These are phyloP conservation scores for Unio pictorum DNA, from an alignment of 2,888 invertebrate genomes.

Conservation along the genomic window DNA sequence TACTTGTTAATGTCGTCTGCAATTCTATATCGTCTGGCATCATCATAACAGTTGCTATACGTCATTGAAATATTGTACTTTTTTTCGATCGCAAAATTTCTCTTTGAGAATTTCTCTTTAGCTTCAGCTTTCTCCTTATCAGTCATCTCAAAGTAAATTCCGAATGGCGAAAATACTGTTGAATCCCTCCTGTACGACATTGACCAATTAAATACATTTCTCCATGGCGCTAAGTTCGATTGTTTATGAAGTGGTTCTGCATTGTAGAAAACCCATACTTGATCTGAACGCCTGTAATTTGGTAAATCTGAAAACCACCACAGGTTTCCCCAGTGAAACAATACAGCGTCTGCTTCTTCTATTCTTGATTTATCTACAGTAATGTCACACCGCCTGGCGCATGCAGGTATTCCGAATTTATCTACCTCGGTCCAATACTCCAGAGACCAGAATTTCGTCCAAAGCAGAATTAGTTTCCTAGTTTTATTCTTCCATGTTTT, in stretches of 20 bases:
- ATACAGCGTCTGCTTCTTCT: slow-evolving; percentile 5
- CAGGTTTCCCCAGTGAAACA: slow-evolving; percentile 7
- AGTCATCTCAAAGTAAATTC: background rate
- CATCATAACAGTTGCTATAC: slow-evolving; percentile 4
- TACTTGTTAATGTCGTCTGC: slow-evolving; percentile 3
- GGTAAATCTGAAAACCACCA: slow-evolving; percentile 5
- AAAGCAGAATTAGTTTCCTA: slow-evolving; percentile 5
- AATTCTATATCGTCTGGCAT: slow-evolving; percentile 4
- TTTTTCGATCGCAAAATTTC: slow-evolving; percentile 6
- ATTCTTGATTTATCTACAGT: slow-evolving; percentile 3
- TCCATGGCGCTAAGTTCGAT: slow-evolving; percentile 3
- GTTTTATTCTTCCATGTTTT: slow-evolving; percentile 3
- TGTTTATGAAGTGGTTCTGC: slow-evolving; percentile 5
- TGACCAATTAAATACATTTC: slow-evolving; percentile 4
- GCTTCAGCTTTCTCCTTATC: background rate
- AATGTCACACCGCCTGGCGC: slow-evolving; percentile 3
- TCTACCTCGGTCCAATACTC: slow-evolving; percentile 5
- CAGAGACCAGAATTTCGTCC: slow-evolving; percentile 1
- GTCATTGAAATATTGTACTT: slow-evolving; percentile 5
- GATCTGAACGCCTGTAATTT: slow-evolving; percentile 2
- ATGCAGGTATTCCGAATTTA: slow-evolving; percentile 2
- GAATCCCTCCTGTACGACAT: slow-evolving; percentile 3
- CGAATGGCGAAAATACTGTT: slow-evolving; percentile 3
- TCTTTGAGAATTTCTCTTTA: background rate
- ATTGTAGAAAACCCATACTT: slow-evolving; percentile 5